Evolutionary conservation across 2,113 vertebrate genomes (phyloP).

Genomic region (Argyrosomus japonicus): DNA sequence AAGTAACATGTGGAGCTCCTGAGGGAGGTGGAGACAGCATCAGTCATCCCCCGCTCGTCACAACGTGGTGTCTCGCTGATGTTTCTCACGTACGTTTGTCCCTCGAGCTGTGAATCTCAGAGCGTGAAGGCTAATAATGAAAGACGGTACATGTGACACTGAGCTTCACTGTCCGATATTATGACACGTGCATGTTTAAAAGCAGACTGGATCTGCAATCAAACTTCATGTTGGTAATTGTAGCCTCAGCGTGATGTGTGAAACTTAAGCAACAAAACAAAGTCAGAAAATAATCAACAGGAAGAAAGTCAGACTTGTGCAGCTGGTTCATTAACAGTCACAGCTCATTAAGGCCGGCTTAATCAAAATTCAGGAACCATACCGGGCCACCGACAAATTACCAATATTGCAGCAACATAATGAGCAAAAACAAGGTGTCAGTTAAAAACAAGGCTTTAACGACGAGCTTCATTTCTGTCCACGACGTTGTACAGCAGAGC

Average conservation of each 20-base stretch:
- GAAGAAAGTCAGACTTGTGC: slow-evolving; percentile 18
- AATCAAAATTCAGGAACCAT: slow-evolving; percentile 45
- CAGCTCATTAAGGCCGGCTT: slow-evolving; percentile 51
- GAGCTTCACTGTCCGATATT: no score
- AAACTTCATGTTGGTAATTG: background rate
- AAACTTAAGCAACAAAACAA: slow-evolving; percentile 9
- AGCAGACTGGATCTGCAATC: no score
- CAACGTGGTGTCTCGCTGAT: no score
- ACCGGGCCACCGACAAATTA: slow-evolving; percentile 21
- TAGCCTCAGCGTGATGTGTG: slow-evolving; percentile 3
- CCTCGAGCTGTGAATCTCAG: no score
- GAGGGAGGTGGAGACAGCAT: no score
- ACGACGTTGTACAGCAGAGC: background rate
- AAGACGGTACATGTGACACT: no score
- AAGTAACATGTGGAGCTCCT: no score
- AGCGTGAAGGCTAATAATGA: no score
- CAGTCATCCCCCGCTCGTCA: no score
- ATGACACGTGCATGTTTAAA: no score
- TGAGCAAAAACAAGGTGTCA: slow-evolving; percentile 26
- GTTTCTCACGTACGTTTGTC: no score
- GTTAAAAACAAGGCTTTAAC: background rate
- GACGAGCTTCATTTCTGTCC: background rate
- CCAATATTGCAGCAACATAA: slow-evolving; percentile 7
- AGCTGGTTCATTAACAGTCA: slow-evolving; percentile 59
- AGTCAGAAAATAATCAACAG: slow-evolving; percentile 1